Base-by-base conservation (phyloP, 1,140 invertebrate species). In the Apocrypta bakeri region DNA sequence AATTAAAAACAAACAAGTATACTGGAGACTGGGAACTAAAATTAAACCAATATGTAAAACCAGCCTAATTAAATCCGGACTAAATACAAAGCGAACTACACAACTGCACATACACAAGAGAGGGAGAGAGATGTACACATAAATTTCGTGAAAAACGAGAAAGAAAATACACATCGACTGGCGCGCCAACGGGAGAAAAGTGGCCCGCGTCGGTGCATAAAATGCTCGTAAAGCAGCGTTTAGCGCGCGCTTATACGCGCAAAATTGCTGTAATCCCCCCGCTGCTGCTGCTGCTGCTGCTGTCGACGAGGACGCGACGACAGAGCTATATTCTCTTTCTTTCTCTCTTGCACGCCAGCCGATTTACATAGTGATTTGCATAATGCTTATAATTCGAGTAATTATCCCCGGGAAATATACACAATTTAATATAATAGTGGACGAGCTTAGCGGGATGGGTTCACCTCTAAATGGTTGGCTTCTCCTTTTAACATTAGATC, bases 321-420 rank as follows among this genome's bases (percentile, higher is more conserved):
- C 24, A 56, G 48, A 56, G 48, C 17, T 17, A 56, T 56, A 12
- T 0, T 25, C 72, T 64, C 48, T 61, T 31, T 31, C 80, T 29
- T 6, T 75, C 14, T 63, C 66, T 40, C 63, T 83, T 69, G 42
- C 75, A 42, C 11, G 75, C 63, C n/a, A 21, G n/a, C 2, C 79
- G 56, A 92, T 92, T 92, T 91, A 90, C 91, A 92, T 90, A 90
- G 77, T 87, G 87, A 92, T 92, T 92, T 92, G 89, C 90, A 92
- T 92, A 92, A 92, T 91, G 90, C 89, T 88, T 90, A 91, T 92
- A 92, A 92, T 92, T 91, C 91, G 88, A 91, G 90, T 91, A 92
- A 92, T 92, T 92, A 92, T 91, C 88, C 89, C 71, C 89, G 89
- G 89, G 88, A 90, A 91, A 92, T 92, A 91, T 91, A 91, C 91